Evolutionary conservation across 2,888 invertebrate genomes (phyloP), one percentile per base, ranked within the genome.

Genomic region (Lasius platythorax): DNA sequence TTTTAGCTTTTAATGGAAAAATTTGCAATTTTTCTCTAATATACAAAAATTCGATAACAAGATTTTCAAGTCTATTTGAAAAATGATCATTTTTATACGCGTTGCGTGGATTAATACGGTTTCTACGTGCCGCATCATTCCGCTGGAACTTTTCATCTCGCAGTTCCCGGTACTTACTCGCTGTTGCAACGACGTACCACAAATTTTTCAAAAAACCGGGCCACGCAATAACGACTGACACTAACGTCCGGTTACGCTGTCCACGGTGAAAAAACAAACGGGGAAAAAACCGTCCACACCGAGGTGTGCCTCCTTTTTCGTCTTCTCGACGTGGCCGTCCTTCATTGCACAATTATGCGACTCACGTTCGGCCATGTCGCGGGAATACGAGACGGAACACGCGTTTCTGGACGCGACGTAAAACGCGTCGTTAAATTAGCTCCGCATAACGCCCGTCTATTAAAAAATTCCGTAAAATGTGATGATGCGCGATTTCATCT

Each of bases 381-480:
- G 9, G 30, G 61, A 76, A 40, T 23, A 15, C 73, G 40, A 40
- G 28, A 23, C 12, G n/a, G 40, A 83, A 85, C 43, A 33, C 84
- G 75, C 68, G 75, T 85, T 53, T 73, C 64, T 33, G 72, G 64
- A 68, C 53, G 50, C 68, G 83, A 75, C 43, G 75, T 70, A 84
- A 88, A 88, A 68, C 75, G 61, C 72, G 74, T 58, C 83, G 75
- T 85, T 84, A 82, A 87, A 89, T 88, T 91, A 89, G 67, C 50
- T 81, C 53, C 23, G 58, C 23, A 72, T 61, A 74, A 82, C 70
- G 76, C 61, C 50, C 40, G 43, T 53, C 76, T 68, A 83, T 87
- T 84, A 87, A 78, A 83, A 70, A 63, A 82, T 73, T 23, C 37
- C 18, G 9, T 33, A 76, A 43, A n/a, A 50, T 28, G 12, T 70